Evolutionary conservation across 1,140 invertebrate genomes (phyloP).

Genomic region (Muscidifurax raptorellus): DNA sequence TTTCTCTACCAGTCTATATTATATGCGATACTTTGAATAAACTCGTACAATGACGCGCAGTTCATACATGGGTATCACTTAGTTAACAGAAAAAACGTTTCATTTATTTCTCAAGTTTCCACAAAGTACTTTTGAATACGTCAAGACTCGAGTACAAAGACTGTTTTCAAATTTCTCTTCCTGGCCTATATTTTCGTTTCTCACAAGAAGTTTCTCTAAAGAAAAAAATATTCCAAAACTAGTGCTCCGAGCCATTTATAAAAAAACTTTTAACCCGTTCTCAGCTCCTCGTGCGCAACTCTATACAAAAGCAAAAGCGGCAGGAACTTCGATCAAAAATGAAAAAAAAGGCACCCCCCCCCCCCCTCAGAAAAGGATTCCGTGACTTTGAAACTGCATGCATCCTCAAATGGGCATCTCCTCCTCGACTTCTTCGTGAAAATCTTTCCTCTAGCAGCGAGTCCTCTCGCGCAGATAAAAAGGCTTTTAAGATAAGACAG

Average conservation of each 20-base stretch:
- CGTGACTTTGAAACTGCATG: not conserved
- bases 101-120: no score
- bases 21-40: no score
- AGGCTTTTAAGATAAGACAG: constrained; percentile 10
- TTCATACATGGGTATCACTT: no score
- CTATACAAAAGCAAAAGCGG: not conserved
- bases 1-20: no score
- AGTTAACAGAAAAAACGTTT: no score
- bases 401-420: not conserved
- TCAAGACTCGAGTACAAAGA: not conserved
- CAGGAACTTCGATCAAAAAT: not conserved
- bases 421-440: not conserved
- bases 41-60: no score
- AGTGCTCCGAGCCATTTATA: not conserved
- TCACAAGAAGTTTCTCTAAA: not conserved
- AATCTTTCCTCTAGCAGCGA: not conserved
- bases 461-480: not conserved
- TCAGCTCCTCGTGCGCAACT: not conserved
- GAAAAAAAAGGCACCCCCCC: not conserved
- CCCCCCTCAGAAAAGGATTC: not conserved
- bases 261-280: not conserved
- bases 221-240: not conserved
- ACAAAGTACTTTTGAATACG: no score
- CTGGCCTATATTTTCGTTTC: not conserved
- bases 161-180: not conserved